Base-by-base conservation (phyloP, 2,888 invertebrate genomes). In the Argyresthia goedartella region DNA sequence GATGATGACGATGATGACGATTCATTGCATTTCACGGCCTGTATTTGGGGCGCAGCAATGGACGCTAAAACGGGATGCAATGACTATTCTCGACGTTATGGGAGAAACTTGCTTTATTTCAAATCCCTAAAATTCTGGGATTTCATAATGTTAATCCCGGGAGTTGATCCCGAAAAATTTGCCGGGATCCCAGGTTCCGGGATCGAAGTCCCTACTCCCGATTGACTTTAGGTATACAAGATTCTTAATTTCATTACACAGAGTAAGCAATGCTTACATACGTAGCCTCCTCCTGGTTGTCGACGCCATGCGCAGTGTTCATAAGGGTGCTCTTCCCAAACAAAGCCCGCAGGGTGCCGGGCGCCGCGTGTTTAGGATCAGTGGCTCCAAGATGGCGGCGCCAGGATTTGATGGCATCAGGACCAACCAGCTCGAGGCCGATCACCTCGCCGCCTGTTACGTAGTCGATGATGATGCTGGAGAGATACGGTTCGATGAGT, bases 221-320 rank as follows among this genome's bases (percentile, higher is more conserved):
- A n/a, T n/a, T n/a, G n/a, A n/a, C n/a, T n/a, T n/a, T n/a, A n/a
- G n/a, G n/a, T n/a, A n/a, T n/a, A n/a, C n/a, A n/a, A n/a, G n/a
- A n/a, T n/a, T n/a, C n/a, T n/a, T n/a, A n/a, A n/a, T n/a, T n/a
- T n/a, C n/a, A n/a, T n/a, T 10, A 47, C 9, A 47, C 47, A 4
- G 1, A 34, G 3, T 3, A 47, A 2, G 3, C 10, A 14, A 35
- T 7, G 8, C 35, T 44, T 51, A 46, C 51, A 16, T 33, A 4
- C 67, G 56, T 57, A 60, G 91, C 92, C 10, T 89, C 87, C 56
- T 89, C 88, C 0, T 76, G 62, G 41, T 87, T 87, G 53, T 89
- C 85, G 7, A 95, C 91, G 25, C 92, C 93, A 67, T 96, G 93
- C 57, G 94, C 89, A 0, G 89, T 91, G 68, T 93, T 93, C 46